Evolutionary conservation across 2,113 vertebrate genomes (phyloP), one percentile per base, ranked within the genome.

Genomic region (Pterocles gutturalis): DNA sequence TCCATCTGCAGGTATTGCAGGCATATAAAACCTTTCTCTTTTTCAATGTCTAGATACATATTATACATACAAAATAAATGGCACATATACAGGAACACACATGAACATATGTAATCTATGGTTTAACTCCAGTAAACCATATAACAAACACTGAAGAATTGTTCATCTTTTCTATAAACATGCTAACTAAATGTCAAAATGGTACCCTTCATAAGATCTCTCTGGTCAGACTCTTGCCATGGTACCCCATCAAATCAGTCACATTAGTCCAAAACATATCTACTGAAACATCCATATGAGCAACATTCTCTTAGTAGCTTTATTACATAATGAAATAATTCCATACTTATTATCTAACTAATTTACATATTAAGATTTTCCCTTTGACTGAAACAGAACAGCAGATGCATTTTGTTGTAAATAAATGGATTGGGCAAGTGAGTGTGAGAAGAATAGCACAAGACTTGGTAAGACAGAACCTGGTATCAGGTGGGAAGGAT

Each of bases 121-220:
- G 90, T 94, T 93, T 96, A 95, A 82, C 82, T 75, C 43, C 48
- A 85, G 73, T 87, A 90, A 95, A 93, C 88, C 88, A 94, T 81
- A 20, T 48, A 94, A 87, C 64, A 90, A 55, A 92, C 45, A 75
- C 25, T n/a, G 77, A 75, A 83, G 38, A 24, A 17, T 95, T 78
- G 33, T n/a, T 81, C 55, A 67, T 36, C 26, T 86, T 57, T 80
- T 90, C 83, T 66, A 60, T 14, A 87, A 77, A 60, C 14, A 67
- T 6, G 19, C 34, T 75, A 73, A 72, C 45, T 72, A 8, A 72
- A 16, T 2, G 5, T 25, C 22, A 89, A 78, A 92, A 81, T 13
- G 9, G 17, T 48, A 43, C 10, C 55, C 66, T 91, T 61, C 13
- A 5, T 34, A 83, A 49, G 38, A 49, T 45, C 49, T 67, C 76